phyloP scores from a whole-genome alignment of 2,888 invertebrate species.

The Crepidodera aurea region DNA sequence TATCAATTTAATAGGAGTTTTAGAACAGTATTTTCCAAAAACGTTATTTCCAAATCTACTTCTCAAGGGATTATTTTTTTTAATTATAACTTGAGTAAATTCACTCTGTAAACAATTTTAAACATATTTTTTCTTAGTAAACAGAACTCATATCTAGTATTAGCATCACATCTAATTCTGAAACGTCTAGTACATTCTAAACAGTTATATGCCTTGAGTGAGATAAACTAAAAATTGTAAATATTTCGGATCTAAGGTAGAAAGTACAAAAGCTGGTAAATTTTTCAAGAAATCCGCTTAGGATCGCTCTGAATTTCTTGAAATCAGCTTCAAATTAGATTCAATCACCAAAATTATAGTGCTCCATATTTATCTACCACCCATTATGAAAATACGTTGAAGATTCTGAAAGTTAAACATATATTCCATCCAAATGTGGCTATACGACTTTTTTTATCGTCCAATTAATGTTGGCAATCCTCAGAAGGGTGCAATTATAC shows the following conservation, averaged over 20 bases:
- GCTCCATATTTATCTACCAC: slow-evolving; percentile 22
- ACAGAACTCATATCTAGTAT: slow-evolving; percentile 13
- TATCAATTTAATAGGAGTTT: too few species aligned
- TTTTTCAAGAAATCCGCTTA: slow-evolving; percentile 33
- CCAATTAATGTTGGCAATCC: too few species aligned
- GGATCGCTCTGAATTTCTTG: slow-evolving; percentile 25
- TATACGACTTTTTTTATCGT: too few species aligned
- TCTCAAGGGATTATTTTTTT: too few species aligned
- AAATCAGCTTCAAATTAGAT: slow-evolving; percentile 33
- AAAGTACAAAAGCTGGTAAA: slow-evolving; percentile 31
- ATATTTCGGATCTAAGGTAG: slow-evolving; percentile 21
- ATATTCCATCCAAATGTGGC: too few species aligned
- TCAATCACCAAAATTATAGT: slow-evolving; percentile 24
- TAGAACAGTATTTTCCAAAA: too few species aligned
- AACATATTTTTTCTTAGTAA: too few species aligned
- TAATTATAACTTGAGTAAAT: too few species aligned
- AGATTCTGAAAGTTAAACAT: slow-evolving; percentile 1
- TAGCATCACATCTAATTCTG: neutral
- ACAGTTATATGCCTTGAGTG: slow-evolving; percentile 18
- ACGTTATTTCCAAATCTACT: too few species aligned
- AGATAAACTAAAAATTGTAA: slow-evolving; percentile 27
- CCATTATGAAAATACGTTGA: neutral
- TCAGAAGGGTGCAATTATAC: too few species aligned
- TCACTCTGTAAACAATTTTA: too few species aligned
- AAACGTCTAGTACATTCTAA: neutral